Evolutionary conservation across 2,113 vertebrate species (phyloP).

Genomic region (Vulpes ferrilata): DNA sequence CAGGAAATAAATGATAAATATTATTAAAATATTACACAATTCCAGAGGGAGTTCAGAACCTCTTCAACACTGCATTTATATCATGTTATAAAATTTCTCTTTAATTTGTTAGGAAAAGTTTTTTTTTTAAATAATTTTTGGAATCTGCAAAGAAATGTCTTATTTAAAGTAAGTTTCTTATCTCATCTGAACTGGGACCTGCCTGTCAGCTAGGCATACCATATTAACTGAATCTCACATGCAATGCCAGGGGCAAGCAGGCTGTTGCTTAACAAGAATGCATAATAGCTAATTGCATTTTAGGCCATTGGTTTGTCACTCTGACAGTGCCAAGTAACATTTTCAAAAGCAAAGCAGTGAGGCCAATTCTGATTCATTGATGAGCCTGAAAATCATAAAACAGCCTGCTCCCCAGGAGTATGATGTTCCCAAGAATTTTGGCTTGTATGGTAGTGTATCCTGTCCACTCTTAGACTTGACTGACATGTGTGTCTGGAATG

Average conservation of each 20-base stretch:
- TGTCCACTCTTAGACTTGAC: background rate
- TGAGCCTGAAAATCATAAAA: constrained; percentile 25
- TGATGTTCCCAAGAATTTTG: background rate
- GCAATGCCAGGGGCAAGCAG: rapidly evolving
- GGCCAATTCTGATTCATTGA: background rate
- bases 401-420: background rate
- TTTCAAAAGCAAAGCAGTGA: constrained; percentile 51
- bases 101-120: constrained; percentile 56
- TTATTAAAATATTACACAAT: constrained; percentile 76
- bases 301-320: constrained; percentile 61
- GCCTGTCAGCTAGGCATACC: background rate
- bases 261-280: constrained; percentile 69
- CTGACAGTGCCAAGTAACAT: constrained; percentile 62
- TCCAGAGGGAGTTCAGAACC: constrained; percentile 63
- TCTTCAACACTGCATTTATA: constrained; percentile 63
- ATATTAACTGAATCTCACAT: background rate
- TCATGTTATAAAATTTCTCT: constrained; percentile 53
- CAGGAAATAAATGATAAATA: constrained; percentile 76
- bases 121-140: background rate
- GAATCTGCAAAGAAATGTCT: constrained; percentile 38
- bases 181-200: background rate
- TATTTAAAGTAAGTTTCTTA: background rate
- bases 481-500: constrained; percentile 1
- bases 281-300: constrained; percentile 54
- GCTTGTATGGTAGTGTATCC: background rate